Conservation (phyloP, 2,113 vertebrate species). For the Neomonachus schauinslandi region DNA sequence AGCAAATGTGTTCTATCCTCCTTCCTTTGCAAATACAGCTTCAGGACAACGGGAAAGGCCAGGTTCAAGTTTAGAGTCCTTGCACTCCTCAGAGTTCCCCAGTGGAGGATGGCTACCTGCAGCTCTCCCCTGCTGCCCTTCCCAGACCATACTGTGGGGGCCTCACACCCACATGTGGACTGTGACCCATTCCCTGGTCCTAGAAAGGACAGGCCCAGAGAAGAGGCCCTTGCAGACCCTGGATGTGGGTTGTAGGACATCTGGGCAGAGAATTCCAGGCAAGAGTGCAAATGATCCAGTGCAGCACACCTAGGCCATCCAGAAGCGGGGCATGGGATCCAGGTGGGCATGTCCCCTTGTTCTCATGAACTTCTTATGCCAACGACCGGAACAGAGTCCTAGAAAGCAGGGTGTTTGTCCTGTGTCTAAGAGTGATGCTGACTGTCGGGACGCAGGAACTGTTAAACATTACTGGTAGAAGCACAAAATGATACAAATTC, state of each 20-base stretch:
- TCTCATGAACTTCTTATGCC: background rate
- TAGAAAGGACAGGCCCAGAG: background rate
- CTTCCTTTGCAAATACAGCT: background rate
- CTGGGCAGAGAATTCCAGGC: background rate
- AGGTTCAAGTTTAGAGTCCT: background rate
- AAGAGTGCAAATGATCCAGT: background rate
- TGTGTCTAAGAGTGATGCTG: background rate
- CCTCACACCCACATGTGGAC: background rate
- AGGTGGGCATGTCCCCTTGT: background rate
- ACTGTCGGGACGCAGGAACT: background rate
- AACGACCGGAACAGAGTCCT: background rate
- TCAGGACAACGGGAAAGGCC: background rate
- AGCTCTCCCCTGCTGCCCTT: too few relatives aligned
- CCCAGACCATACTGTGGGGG: background rate
- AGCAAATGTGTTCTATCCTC: background rate
- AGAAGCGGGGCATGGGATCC: background rate
- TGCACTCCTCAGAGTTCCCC: background rate
- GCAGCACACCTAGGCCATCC: background rate
- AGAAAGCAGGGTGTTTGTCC: background rate
- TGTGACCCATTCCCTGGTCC: background rate
- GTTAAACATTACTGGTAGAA: background rate
- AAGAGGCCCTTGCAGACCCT: background rate
- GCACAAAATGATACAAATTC: background rate
- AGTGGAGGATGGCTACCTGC: background rate
- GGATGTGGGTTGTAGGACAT: background rate